These are phyloP conservation scores for Bombyx mandarina DNA, from an alignment of 1,140 invertebrate genomes.

Conservation along the genomic window DNA sequence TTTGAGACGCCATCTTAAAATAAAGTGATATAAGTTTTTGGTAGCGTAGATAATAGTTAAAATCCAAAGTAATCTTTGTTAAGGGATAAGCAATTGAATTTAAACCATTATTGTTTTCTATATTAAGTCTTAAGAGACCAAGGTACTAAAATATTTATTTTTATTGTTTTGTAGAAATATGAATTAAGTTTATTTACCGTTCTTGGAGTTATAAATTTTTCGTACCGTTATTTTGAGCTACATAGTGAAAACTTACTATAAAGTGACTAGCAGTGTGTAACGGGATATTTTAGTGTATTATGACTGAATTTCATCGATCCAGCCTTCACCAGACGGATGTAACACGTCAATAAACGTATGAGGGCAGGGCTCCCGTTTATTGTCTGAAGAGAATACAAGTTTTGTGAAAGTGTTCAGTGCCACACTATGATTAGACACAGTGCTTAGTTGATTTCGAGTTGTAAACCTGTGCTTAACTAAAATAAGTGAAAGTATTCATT, in stretches of 20 bases:
- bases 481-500: conserved; percentile 1
- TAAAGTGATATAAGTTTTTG: conserved; percentile 70
- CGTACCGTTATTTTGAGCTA: conserved; percentile 49
- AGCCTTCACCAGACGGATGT: conserved; percentile 58
- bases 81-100: conserved; percentile 50
- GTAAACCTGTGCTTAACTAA: conserved; percentile 1
- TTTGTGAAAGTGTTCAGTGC: conserved; percentile 50
- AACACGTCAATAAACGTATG: conserved; percentile 66
- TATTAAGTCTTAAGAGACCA: conserved; percentile 56
- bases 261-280: conserved; percentile 8
- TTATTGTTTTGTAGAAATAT: conserved; percentile 42
- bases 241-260: conserved; percentile 18
- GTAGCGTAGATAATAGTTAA: conserved; percentile 61
- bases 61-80: conserved; percentile 65
- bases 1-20: conserved; percentile 71
- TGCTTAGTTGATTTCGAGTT: not conserved
- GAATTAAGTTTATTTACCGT: conserved; percentile 65
- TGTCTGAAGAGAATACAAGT: conserved; percentile 26
- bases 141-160: conserved; percentile 61
- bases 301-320: conserved; percentile 50
- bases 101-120: conserved; percentile 50
- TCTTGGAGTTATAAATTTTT: conserved; percentile 39
- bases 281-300: conserved; percentile 20
- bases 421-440: not conserved
- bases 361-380: conserved; percentile 59